Evolutionary conservation across 2,888 invertebrate genomes (phyloP).

Genomic region (Aleiodes leptofemur): DNA sequence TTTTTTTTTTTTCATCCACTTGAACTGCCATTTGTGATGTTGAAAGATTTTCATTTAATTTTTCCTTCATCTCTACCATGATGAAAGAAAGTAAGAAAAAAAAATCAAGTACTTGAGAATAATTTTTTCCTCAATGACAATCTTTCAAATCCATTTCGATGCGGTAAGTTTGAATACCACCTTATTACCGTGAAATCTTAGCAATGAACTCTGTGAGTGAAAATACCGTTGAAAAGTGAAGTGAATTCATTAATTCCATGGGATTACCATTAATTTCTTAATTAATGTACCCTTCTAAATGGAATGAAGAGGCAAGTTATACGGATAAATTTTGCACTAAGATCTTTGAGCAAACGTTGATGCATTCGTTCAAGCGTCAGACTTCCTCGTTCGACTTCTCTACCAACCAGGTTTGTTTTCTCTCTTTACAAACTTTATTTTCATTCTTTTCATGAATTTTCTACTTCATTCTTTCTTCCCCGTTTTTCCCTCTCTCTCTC

Average conservation of each 20-base stretch:
- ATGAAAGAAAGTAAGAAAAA: conserved; percentile 9
- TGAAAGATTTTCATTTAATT: not conserved
- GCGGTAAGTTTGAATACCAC: not conserved
- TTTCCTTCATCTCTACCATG: not conserved
- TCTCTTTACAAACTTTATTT: conserved; percentile 7
- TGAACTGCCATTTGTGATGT: not conserved
- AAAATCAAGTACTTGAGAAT: not conserved
- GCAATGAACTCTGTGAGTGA: conserved; percentile 10
- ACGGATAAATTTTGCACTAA: conserved; percentile 11
- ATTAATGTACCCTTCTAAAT: conserved; percentile 37
- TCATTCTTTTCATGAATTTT: conserved; percentile 1
- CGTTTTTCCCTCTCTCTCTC: not conserved
- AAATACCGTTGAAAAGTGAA: conserved; percentile 20
- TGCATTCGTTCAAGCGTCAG: conserved; percentile 14
- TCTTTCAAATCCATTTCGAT: conserved; percentile 4
- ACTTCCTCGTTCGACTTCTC: conserved; percentile 43
- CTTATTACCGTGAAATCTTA: conserved; percentile 1
- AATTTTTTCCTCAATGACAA: not conserved
- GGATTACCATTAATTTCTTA: conserved; percentile 37
- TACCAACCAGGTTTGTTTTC: conserved; percentile 67
- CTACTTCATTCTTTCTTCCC: not conserved
- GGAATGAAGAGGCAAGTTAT: conserved; percentile 25
- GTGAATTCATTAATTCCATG: conserved; percentile 28
- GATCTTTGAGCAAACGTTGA: conserved; percentile 23
- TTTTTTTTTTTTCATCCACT: conserved; percentile 5